Evolutionary conservation across 2,113 vertebrate genomes (phyloP), one percentile per base, ranked within the genome.

Genomic region (Antechinus flavipes): DNA sequence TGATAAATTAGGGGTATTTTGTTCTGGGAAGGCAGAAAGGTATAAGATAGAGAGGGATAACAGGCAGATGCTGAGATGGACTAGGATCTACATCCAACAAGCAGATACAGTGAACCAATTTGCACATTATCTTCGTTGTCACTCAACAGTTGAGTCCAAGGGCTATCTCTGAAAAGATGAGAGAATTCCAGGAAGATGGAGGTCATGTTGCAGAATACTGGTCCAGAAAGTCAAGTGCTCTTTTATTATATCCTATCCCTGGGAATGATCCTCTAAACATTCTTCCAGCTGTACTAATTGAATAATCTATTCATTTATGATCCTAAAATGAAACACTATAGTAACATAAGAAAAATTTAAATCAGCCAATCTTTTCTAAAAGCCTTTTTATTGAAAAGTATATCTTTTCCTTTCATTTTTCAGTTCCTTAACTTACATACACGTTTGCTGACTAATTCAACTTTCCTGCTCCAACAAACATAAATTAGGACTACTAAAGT

Each of bases 371-470:
- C 47, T 19, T 9, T 27, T 7, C 12, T 25, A 19, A 84, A 35
- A 0, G 2, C n/a, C 46, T 4, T 16, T 46, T 52, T 22, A 35
- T 2, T 11, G 47, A 7, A 11, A 19, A 2, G 47, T 1, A 22
- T 52, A 68, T 54, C 89, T 46, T 8, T 10, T 2, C 2, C 0
- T 0, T 10, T 35, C 27, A 47, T 90, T 50, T 50, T 19, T 24
- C 3, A 1, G 91, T 0, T n/a, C 24, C 50, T 49, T 3, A 42
- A 30, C 9, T 22, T 24, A 3, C 23, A n/a, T 1, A 50, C 9
- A 90, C 19, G 35, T 61, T 9, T 46, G 19, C 10, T 89, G 46
- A 5, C 58, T 46, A 89, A 46, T 42, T 25, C 19, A 0, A 90
- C 53, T 47, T 55, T 24, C 25, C 10, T 3, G 0, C 2, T 19